phyloP scores from a whole-genome alignment of 2,888 invertebrate species.

The Argynnis bischoffii region DNA sequence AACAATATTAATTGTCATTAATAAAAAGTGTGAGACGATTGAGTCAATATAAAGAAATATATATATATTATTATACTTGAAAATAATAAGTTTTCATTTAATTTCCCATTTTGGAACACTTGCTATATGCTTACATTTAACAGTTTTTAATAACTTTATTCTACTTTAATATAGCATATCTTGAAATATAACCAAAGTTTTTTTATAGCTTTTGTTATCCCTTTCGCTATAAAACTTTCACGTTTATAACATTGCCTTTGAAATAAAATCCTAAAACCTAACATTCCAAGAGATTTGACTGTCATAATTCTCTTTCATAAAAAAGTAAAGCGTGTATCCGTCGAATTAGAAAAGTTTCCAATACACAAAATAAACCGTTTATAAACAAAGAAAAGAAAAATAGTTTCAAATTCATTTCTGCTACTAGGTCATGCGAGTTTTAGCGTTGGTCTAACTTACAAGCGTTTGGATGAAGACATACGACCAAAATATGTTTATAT shows the following conservation, averaged over 20 bases:
- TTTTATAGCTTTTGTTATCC: too few relatives aligned
- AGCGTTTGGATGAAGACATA: not conserved
- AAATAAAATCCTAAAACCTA: not conserved
- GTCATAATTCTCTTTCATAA: slow-evolving; percentile 11
- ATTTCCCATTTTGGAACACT: too few relatives aligned
- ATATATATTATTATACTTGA: too few relatives aligned
- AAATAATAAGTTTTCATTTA: too few relatives aligned
- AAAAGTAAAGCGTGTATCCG: slow-evolving; percentile 29
- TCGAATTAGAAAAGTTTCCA: slow-evolving; percentile 41
- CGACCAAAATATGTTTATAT: too few relatives aligned
- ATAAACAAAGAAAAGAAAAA: slow-evolving; percentile 43
- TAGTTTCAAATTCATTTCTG: slow-evolving; percentile 42
- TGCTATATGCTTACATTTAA: too few relatives aligned
- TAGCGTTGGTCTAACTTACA: slow-evolving; percentile 23
- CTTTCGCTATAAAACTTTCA: not conserved
- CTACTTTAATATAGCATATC: too few relatives aligned
- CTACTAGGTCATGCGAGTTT: slow-evolving; percentile 37
- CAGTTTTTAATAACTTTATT: too few relatives aligned
- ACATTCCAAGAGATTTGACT: slow-evolving; percentile 5
- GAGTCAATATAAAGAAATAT: too few relatives aligned
- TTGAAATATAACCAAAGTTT: too few relatives aligned
- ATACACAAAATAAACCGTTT: slow-evolving; percentile 42
- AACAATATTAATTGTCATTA: too few relatives aligned
- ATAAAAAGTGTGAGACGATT: too few relatives aligned
- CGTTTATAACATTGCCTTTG: not conserved